phyloP scores from a whole-genome alignment of 2,797 vertebrate genomes.

The Takifugu ocellatus region DNA sequence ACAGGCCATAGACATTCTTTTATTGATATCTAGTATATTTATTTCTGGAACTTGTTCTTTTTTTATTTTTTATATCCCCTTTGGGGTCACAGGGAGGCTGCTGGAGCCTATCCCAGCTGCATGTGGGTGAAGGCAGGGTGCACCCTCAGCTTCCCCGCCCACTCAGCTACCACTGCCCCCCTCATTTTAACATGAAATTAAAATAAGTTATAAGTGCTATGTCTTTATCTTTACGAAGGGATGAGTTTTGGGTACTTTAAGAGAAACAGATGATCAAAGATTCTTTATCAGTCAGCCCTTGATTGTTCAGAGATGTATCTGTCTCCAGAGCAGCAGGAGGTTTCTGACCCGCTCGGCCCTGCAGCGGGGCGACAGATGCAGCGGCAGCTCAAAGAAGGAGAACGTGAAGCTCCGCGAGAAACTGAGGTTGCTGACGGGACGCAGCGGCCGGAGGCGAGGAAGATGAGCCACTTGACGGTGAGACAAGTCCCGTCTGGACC shows the following conservation, averaged over 20 bases:
- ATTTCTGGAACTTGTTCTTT: no score
- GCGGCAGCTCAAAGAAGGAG: conserved; percentile 83
- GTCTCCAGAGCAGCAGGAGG: conserved; percentile 67
- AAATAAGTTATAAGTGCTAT: no score
- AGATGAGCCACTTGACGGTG: conserved; percentile 44
- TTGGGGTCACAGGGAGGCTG: no score
- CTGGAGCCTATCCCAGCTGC: no score
- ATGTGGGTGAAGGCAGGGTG: no score
- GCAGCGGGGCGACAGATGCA: conserved; percentile 69
- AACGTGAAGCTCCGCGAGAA: conserved; percentile 84
- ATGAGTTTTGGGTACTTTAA: neutral
- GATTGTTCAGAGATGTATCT: conserved; percentile 63
- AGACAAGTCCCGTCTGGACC: conserved; percentile 33
- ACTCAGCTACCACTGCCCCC: no score
- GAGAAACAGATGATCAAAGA: neutral
- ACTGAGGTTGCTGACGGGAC: conserved; percentile 75
- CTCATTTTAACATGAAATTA: no score
- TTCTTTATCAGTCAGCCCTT: neutral
- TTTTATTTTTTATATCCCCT: no score
- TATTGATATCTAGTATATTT: no score
- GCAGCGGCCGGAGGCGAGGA: conserved; percentile 70
- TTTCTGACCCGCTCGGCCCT: conserved; percentile 66
- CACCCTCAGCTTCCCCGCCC: no score
- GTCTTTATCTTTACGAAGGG: no score
- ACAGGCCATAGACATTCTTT: no score